These are phyloP conservation scores for Lochmaea capreae DNA, from an alignment of 2,888 invertebrate genomes.

Conservation along the genomic window DNA sequence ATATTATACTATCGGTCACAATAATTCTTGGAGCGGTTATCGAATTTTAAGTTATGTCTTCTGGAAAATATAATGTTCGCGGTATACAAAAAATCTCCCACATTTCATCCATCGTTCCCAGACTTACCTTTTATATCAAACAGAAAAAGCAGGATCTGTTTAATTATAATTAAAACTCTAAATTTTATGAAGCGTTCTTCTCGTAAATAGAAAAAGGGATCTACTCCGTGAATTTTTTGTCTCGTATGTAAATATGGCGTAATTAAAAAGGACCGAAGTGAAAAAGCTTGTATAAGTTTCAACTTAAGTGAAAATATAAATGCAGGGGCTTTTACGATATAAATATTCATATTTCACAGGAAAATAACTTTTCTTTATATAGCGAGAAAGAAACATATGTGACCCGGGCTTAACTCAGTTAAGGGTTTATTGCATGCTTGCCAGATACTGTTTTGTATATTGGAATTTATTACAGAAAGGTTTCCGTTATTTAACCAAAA, in stretches of 20 bases:
- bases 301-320: slow-evolving; percentile 62
- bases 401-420: slow-evolving; percentile 34
- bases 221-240: slow-evolving; percentile 39
- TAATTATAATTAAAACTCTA: slow-evolving; percentile 50
- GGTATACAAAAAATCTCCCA: slow-evolving; percentile 7
- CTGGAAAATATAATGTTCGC: not conserved
- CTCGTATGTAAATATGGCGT: slow-evolving; percentile 54
- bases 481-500: not conserved
- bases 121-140: slow-evolving; percentile 32
- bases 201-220: slow-evolving; percentile 36
- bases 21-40: too few species aligned
- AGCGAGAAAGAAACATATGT: slow-evolving; percentile 43
- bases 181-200: slow-evolving; percentile 46
- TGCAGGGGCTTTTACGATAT: slow-evolving; percentile 55
- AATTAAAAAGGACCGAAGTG: slow-evolving; percentile 62
- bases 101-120: slow-evolving; percentile 26
- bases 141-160: slow-evolving; percentile 41
- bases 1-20: too few species aligned
- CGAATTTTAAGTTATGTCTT: too few species aligned
- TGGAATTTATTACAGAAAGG: not conserved
- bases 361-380: slow-evolving; percentile 50
- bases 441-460: slow-evolving; percentile 4
- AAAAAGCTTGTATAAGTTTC: slow-evolving; percentile 63
- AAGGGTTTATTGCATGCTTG: slow-evolving; percentile 34
- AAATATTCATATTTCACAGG: slow-evolving; percentile 59